Evolutionary conservation across 2,888 invertebrate genomes (phyloP).

Genomic region (Cyaniris semiargus): DNA sequence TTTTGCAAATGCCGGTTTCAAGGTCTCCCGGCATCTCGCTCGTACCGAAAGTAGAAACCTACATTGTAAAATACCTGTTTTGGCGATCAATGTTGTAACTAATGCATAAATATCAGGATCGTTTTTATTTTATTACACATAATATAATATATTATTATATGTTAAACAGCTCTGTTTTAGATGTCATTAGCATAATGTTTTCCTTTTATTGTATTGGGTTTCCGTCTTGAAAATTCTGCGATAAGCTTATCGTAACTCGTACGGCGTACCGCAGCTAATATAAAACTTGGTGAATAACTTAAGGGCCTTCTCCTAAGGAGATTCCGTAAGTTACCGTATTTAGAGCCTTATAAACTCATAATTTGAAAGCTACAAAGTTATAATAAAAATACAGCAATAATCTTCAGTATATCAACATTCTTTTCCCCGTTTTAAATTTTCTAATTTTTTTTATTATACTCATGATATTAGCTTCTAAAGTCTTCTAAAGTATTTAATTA

Average conservation of each 20-base stretch:
- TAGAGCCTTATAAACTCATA: too few relatives aligned
- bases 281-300: constrained; percentile 1
- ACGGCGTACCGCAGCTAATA: background rate
- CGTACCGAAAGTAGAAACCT: constrained; percentile 66
- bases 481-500: too few relatives aligned
- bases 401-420: too few relatives aligned
- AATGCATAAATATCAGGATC: constrained; percentile 41
- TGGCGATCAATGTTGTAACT: constrained; percentile 43
- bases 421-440: too few relatives aligned
- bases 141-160: constrained; percentile 32
- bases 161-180: constrained; percentile 22
- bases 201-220: constrained; percentile 17
- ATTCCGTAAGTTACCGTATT: too few relatives aligned
- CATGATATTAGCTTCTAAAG: too few relatives aligned
- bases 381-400: too few relatives aligned
- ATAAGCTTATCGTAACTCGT: constrained; percentile 10
- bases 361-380: too few relatives aligned
- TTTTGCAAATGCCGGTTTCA: constrained; percentile 64
- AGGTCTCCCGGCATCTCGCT: constrained; percentile 70
- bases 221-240: constrained; percentile 12
- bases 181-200: constrained; percentile 19
- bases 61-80: constrained; percentile 64
- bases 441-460: too few relatives aligned
- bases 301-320: too few relatives aligned
- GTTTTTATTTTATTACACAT: constrained; percentile 35